Base-by-base conservation (phyloP, 1,140 invertebrate species). In the Drosophila novamexicana region DNA sequence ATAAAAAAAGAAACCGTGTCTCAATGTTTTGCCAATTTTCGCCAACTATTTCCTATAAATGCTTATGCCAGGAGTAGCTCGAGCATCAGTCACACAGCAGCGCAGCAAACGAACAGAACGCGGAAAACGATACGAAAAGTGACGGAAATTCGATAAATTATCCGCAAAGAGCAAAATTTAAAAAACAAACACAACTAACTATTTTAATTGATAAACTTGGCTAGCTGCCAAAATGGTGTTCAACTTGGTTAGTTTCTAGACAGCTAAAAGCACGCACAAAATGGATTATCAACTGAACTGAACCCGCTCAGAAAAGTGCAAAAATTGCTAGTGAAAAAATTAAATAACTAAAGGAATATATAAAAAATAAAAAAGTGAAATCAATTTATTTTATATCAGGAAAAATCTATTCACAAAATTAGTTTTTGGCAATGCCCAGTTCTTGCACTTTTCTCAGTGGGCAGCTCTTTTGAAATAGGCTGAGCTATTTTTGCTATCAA, bases 171-270 rank as follows among this genome's bases (percentile, higher is more conserved):
- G 37, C 44, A 45, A 52, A 37, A 47, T 29, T 29, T 29, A 68
- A 45, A 45, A 7, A 36, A 22, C 22, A 47, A 32, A 45, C 7
- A 71, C 37, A 52, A 42, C 54, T 58, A 16, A 8, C 52, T 7
- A 47, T 32, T 14, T 49, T 9, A 32, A 65, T 49, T 12, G 52
- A 72, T 16, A 39, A 4, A 45, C 37, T 63, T 57, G 57, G 59
- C 61, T 44, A 34, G 57, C 44, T 59, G 66, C 59, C 79, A 89
- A 78, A 39, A 89, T 89, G 84, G 84, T 89, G 64, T 89, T 89
- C 75, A 89, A 89, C 63, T 78, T 89, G 84, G 84, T 89, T 86
- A 86, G 83, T 86, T 45, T 82, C 44, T 42, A 29, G 36, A 44
- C 53, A 32, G 39, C 16, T n/a, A 36, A n/a, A 29, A 29, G 22